Evolutionary conservation across 1,140 invertebrate species (phyloP).

Genomic region (Bombus affinis): DNA sequence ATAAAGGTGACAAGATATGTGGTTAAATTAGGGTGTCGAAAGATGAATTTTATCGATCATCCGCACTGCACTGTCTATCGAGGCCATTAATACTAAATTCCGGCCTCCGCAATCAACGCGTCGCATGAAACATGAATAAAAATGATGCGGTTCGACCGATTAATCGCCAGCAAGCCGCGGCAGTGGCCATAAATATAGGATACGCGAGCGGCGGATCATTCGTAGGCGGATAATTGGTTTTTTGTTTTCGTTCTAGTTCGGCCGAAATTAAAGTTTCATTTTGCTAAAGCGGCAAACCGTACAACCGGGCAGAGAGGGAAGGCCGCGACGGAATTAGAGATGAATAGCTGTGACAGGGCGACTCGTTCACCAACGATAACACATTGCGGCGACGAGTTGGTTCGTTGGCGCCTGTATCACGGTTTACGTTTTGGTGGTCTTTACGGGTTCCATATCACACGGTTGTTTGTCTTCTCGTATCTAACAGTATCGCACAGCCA

Average conservation of each 20-base stretch:
- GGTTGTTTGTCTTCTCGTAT: conserved; percentile 64
- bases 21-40: background rate
- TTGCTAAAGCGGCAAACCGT: conserved; percentile 51
- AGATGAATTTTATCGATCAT: background rate
- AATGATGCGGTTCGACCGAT: conserved; percentile 47
- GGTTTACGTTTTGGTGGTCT: conserved; percentile 67
- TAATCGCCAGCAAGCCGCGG: conserved; percentile 26
- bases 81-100: conserved; percentile 15
- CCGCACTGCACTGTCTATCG: background rate
- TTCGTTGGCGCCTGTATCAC: conserved; percentile 67
- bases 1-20: no score
- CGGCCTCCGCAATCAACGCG: conserved; percentile 6
- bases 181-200: conserved; percentile 30
- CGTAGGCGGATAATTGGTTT: conserved; percentile 40
- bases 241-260: conserved; percentile 35
- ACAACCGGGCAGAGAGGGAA: background rate
- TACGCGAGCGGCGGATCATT: conserved; percentile 21
- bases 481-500: conserved; percentile 1
- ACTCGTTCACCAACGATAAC: conserved; percentile 68
- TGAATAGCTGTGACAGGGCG: conserved; percentile 64
- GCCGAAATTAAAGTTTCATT: conserved; percentile 66
- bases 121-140: conserved; percentile 35
- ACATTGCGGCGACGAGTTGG: conserved; percentile 67
- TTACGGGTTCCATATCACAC: conserved; percentile 60
- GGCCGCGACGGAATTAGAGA: conserved; percentile 58